Percentiles rank a stretch among this genome's conserved stretches.
Conservation (phyloP, 2,888 invertebrate genomes). For the Nemotelus pantherinus region DNA sequence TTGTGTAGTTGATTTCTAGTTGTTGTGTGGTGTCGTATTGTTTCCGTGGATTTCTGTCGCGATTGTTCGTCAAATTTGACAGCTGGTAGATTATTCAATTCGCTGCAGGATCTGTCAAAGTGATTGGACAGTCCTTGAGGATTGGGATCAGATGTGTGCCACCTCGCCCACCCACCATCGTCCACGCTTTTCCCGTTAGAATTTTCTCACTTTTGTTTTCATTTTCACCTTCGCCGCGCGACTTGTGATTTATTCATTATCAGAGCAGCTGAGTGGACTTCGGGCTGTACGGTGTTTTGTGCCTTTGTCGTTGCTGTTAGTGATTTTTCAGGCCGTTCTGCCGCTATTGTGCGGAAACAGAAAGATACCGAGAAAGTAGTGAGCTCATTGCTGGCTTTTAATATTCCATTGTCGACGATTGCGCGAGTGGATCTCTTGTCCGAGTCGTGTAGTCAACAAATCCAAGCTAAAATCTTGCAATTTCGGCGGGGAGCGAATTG, state of each 20-base stretch:
- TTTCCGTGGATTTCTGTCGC: not conserved
- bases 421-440: too few relatives aligned
- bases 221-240: constrained; percentile 2
- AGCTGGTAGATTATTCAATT: constrained; percentile 1
- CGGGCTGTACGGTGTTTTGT: not conserved
- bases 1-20: not conserved
- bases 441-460: too few relatives aligned
- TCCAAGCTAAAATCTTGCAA: too few relatives aligned
- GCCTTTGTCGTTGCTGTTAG: too few relatives aligned
- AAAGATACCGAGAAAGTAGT: too few relatives aligned
- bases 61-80: constrained; percentile 23
- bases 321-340: too few relatives aligned
- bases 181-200: constrained; percentile 5
- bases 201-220: constrained; percentile 30
- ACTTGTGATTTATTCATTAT: not conserved
- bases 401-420: too few relatives aligned
- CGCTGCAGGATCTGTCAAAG: constrained; percentile 25
- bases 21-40: constrained; percentile 30
- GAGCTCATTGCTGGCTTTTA: too few relatives aligned
- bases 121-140: not conserved
- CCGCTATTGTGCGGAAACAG: too few relatives aligned
- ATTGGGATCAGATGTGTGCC: constrained; percentile 4
- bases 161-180: constrained; percentile 1
- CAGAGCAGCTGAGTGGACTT: not conserved
- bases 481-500: too few relatives aligned